These are phyloP conservation scores for Molossus alvarezi DNA, from an alignment of 2,797 vertebrate species.

Conservation along the genomic window DNA sequence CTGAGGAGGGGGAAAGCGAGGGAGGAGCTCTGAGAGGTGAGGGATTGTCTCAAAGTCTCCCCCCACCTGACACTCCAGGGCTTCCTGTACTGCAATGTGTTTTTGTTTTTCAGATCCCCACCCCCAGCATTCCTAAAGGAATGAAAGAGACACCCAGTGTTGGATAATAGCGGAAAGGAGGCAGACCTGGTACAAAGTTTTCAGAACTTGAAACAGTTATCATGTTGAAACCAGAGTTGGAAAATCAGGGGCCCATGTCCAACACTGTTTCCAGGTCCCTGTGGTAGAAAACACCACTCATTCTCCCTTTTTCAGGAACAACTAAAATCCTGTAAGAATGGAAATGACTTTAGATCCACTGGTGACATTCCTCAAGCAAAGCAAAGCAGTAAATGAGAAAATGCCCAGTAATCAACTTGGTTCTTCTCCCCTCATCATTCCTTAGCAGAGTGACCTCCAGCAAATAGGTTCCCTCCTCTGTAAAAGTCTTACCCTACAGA, in stretches of 20 bases:
- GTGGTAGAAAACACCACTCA: background rate
- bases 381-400: background rate
- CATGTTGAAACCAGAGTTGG: background rate
- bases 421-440: background rate
- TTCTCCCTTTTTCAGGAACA: background rate
- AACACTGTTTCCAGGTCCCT: constrained; percentile 1
- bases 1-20: constrained; percentile 76
- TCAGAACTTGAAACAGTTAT: constrained; percentile 20
- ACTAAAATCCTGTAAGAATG: constrained; percentile 37
- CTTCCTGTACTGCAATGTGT: constrained; percentile 40
- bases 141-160: background rate
- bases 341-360: constrained; percentile 1
- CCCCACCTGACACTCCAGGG: background rate
- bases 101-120: constrained; percentile 16
- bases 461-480: background rate
- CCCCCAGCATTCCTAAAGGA: constrained; percentile 18
- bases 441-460: background rate
- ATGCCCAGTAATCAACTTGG: background rate
- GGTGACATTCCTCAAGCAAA: constrained; percentile 26
- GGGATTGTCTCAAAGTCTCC: constrained; percentile 63
- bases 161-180: constrained; percentile 26
- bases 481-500: background rate
- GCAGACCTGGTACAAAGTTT: background rate
- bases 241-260: background rate
- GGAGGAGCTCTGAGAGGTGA: constrained; percentile 83